Evolutionary conservation across 2,113 vertebrate species (phyloP).

Genomic region (Coregonus clupeaformis): DNA sequence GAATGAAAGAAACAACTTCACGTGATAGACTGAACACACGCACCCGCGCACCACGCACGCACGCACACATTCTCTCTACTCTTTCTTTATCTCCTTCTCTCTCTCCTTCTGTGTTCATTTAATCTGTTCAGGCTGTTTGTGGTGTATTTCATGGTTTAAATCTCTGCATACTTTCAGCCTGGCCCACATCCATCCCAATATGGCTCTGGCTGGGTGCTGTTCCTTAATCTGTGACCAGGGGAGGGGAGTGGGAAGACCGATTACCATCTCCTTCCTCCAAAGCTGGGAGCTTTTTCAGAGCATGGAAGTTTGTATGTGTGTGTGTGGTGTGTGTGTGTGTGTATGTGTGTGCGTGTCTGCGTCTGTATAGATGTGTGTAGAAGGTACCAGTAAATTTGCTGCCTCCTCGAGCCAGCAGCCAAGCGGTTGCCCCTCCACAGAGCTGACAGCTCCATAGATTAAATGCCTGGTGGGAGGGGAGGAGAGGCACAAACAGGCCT

Average conservation of each 20-base stretch:
- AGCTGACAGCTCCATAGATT: conserved; percentile 57
- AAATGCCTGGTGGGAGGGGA: conserved; percentile 17
- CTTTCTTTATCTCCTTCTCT: not conserved
- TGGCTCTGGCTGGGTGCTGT: conserved; percentile 15
- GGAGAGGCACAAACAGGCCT: conserved; percentile 33
- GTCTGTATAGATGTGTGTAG: conserved; percentile 14
- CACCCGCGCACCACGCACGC: not conserved
- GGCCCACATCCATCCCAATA: conserved; percentile 42
- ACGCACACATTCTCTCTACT: not conserved
- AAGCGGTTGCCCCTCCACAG: conserved; percentile 10
- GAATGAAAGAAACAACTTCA: not conserved
- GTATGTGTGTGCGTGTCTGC: conserved; percentile 16
- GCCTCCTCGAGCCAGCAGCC: conserved; percentile 28
- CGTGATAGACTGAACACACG: not conserved
- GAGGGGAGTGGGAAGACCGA: conserved; percentile 22
- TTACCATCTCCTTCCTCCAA: conserved; percentile 20
- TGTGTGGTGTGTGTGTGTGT: not conserved
- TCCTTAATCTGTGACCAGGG: conserved; percentile 46
- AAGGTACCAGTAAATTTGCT: conserved; percentile 36
- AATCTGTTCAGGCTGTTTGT: not conserved
- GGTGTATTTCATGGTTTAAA: conserved; percentile 1
- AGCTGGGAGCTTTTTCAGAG: conserved; percentile 28
- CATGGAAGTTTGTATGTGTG: conserved; percentile 11
- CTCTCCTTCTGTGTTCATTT: not conserved
- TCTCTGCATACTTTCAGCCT: not conserved